These are phyloP conservation scores for Coecobrya sp. DNA, from an alignment of 2,888 invertebrate species.

Conservation along the genomic window DNA sequence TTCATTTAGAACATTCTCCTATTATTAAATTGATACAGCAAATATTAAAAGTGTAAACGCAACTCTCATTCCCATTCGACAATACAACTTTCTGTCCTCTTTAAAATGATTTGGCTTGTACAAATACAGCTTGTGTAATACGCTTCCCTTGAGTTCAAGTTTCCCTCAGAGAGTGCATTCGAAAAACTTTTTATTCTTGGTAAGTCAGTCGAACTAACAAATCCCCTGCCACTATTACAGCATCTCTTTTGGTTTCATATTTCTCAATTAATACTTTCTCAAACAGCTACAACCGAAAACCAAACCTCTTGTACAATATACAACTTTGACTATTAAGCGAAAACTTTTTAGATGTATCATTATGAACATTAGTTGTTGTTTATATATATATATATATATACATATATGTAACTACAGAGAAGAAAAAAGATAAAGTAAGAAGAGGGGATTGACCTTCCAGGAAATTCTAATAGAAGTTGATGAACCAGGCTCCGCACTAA, in stretches of 20 bases:
- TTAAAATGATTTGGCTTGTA: too few relatives aligned
- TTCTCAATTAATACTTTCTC: constrained; percentile 60
- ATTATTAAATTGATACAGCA: too few relatives aligned
- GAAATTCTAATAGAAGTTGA: constrained; percentile 93
- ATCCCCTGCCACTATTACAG: constrained; percentile 19
- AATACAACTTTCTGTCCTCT: too few relatives aligned
- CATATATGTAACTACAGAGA: not conserved
- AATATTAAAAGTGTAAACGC: too few relatives aligned
- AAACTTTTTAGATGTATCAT: constrained; percentile 47
- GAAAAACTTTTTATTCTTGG: not conserved
- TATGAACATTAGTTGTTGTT: not conserved
- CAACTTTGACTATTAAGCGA: constrained; percentile 48
- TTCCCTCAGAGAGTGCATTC: not conserved
- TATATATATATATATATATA: too few relatives aligned
- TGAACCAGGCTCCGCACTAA: constrained; percentile 90
- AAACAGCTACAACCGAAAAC: not conserved
- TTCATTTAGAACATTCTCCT: too few relatives aligned
- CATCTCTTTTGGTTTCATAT: constrained; percentile 68
- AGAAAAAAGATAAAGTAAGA: constrained; percentile 7
- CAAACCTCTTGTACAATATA: not conserved
- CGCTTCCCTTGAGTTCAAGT: not conserved
- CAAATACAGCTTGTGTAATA: too few relatives aligned
- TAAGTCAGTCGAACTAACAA: constrained; percentile 33
- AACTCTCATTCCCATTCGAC: too few relatives aligned
- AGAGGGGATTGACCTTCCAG: constrained; percentile 91